These are phyloP conservation scores for Pseudomyrmex sp. DNA, from an alignment of 1,140 invertebrate genomes.

Conservation along the genomic window DNA sequence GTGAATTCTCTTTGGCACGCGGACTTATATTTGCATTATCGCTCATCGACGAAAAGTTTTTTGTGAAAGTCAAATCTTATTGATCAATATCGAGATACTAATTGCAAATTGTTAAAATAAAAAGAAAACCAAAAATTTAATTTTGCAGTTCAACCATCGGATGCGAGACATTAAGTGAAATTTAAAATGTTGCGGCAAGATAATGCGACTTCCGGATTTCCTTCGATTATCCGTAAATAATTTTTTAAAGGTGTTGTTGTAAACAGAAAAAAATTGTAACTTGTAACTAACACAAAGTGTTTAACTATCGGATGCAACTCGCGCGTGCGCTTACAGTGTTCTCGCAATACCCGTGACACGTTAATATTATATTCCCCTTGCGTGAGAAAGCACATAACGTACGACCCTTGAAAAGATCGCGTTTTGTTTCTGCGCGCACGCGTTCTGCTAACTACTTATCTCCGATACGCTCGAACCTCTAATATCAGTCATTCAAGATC, in stretches of 20 bases:
- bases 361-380: neutral
- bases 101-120: neutral
- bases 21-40: neutral
- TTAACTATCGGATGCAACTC: neutral
- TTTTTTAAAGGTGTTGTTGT: neutral
- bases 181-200: neutral
- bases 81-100: neutral
- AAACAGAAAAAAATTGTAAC: neutral
- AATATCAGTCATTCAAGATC: neutral
- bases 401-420: neutral
- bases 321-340: neutral
- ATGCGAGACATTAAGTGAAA: neutral
- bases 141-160: neutral
- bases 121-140: neutral
- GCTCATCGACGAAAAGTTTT: neutral
- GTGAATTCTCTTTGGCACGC: slow-evolving; percentile 49
- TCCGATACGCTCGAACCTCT: neutral
- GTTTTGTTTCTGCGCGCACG: neutral
- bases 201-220: slow-evolving; percentile 37
- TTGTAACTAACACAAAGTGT: neutral
- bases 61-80: neutral
- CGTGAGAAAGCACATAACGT: neutral
- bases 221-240: neutral
- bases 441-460: no score
- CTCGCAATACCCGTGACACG: slow-evolving; percentile 7